Evolutionary conservation across 2,888 invertebrate species (phyloP).

Genomic region (Gibbula magus): DNA sequence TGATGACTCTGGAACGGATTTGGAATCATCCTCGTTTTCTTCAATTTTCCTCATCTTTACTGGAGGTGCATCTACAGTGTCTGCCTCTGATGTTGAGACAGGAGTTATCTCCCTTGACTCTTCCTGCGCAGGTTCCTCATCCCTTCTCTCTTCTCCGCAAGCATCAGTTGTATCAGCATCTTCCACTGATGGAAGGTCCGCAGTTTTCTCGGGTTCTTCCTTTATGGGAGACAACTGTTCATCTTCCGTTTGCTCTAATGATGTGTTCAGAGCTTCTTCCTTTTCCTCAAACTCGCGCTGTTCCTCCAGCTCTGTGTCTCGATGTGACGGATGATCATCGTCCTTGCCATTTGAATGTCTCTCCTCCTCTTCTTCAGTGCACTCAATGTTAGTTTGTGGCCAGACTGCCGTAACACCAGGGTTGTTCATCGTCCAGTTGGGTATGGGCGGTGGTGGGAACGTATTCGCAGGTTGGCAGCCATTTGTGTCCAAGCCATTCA

Average conservation of each 20-base stretch:
- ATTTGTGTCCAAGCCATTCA: conserved; percentile 66
- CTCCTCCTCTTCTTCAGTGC: not conserved
- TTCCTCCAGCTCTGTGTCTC: not conserved
- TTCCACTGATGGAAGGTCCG: no score
- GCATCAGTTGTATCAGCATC: no score
- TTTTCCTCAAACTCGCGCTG: not conserved
- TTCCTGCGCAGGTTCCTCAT: not conserved
- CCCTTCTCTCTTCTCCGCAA: no score
- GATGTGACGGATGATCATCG: not conserved
- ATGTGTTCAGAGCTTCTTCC: not conserved
- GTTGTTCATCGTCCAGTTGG: not conserved
- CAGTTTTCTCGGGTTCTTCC: no score
- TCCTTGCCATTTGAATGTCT: not conserved
- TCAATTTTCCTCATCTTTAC: no score
- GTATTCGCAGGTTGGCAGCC: conserved; percentile 38
- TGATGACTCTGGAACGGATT: no score
- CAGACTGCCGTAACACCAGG: not conserved
- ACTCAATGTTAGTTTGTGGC: not conserved
- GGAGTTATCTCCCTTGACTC: conserved; percentile 18
- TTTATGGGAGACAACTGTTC: no score
- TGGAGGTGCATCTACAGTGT: no score
- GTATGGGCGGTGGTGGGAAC: not conserved
- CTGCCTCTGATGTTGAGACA: no score
- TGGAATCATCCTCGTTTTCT: no score
- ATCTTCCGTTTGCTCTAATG: not conserved